Conservation (phyloP, 2,888 invertebrate species). For the Branchipolynoe longqiensis region DNA sequence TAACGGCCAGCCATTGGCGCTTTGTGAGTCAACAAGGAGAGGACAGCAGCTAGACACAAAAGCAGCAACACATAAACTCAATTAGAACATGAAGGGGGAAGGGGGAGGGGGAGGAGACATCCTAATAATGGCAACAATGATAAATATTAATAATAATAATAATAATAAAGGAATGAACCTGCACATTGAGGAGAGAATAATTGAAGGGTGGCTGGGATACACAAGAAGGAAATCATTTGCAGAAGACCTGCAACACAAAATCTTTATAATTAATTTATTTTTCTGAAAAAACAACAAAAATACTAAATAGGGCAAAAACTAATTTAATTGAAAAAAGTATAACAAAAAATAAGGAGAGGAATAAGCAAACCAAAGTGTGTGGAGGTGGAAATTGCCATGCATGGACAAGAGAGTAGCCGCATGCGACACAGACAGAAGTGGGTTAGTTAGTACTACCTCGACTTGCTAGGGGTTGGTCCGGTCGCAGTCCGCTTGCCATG, state of each 20-base stretch:
- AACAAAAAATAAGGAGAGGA: neutral
- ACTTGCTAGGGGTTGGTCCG: constrained; percentile 59
- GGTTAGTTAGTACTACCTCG: constrained; percentile 61
- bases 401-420: constrained; percentile 43
- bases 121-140: neutral
- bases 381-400: constrained; percentile 32
- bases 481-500: constrained; percentile 52
- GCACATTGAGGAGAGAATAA: too few species aligned
- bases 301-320: constrained; percentile 13
- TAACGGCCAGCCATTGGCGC: too few species aligned
- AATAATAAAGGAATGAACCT: too few species aligned
- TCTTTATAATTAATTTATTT: neutral
- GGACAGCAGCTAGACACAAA: constrained; percentile 1
- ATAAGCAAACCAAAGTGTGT: neutral
- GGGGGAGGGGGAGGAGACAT: too few species aligned
- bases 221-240: neutral
- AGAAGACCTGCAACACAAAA: constrained; percentile 23
- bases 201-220: neutral
- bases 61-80: constrained; percentile 7
- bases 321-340: constrained; percentile 1
- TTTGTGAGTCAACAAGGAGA: constrained; percentile 2
- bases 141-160: neutral
- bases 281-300: constrained; percentile 52
- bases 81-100: neutral
- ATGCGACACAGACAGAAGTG: constrained; percentile 57